A percentile compares a stretch with the other conserved stretches of the same genome.
These are phyloP conservation scores for Oxystoma pomonae DNA, from an alignment of 2,888 invertebrate species.

Conservation along the genomic window DNA sequence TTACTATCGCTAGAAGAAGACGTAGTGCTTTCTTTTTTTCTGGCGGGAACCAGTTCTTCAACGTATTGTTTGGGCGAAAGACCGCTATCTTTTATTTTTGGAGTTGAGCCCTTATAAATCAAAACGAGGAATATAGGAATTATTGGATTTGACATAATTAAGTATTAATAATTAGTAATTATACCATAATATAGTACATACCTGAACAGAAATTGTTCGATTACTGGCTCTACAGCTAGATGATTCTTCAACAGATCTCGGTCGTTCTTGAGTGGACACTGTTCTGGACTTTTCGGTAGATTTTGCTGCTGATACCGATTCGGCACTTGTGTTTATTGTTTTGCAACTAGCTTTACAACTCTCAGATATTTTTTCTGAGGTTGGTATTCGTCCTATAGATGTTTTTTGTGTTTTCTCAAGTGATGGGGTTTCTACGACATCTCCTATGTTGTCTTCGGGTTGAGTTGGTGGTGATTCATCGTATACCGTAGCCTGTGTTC, in stretches of 20 bases:
- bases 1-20: slow-evolving; percentile 11
- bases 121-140: no score
- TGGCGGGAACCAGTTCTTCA: slow-evolving; percentile 12
- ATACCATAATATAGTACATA: no score
- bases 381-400: not conserved
- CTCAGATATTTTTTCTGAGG: not conserved
- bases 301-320: not conserved
- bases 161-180: no score
- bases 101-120: slow-evolving; percentile 8
- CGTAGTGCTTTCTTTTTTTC: slow-evolving; percentile 8
- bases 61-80: slow-evolving; percentile 1
- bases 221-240: slow-evolving; percentile 19
- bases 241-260: slow-evolving; percentile 19
- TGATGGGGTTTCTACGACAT: not conserved
- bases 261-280: slow-evolving; percentile 12
- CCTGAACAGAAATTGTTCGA: slow-evolving; percentile 16
- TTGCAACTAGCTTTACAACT: not conserved
- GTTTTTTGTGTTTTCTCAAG: not conserved
- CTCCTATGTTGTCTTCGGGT: not conserved
- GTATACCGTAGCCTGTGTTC: slow-evolving; percentile 1
- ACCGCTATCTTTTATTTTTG: slow-evolving; percentile 1
- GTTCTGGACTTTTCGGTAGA: not conserved
- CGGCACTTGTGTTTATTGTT: not conserved
- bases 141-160: no score
- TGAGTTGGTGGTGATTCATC: not conserved